These are phyloP conservation scores for Cetoscarus ocellatus DNA, from an alignment of 2,797 vertebrate genomes.

Conservation along the genomic window DNA sequence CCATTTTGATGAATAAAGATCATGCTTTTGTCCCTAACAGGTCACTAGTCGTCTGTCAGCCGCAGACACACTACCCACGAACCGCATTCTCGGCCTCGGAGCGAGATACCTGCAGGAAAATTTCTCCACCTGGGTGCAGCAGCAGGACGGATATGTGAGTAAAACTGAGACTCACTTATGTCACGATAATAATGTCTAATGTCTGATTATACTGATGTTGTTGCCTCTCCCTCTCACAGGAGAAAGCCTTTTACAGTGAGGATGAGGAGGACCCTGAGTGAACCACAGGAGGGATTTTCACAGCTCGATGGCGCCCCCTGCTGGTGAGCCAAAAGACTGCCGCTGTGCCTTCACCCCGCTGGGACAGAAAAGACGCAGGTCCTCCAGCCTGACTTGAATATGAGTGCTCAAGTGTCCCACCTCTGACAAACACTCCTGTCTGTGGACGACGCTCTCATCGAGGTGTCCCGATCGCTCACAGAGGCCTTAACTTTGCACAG, in stretches of 20 bases:
- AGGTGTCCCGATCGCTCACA: too few relatives aligned
- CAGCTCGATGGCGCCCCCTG: background rate
- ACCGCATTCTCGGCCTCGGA: conserved; percentile 84
- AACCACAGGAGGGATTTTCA: background rate
- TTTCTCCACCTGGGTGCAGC: conserved; percentile 82
- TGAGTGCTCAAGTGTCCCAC: background rate
- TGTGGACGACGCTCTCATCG: background rate
- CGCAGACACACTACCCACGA: conserved; percentile 83
- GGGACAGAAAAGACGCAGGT: fast-evolving
- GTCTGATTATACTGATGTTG: background rate
- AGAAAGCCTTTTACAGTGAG: conserved; percentile 71
- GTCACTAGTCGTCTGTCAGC: conserved; percentile 81
- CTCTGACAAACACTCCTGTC: background rate
- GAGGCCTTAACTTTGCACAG: background rate
- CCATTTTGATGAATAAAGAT: background rate
- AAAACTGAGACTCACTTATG: background rate
- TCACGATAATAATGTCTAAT: too few relatives aligned
- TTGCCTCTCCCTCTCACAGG: conserved; percentile 67
- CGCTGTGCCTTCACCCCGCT: background rate
- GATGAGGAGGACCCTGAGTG: conserved; percentile 80
- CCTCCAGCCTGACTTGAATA: background rate
- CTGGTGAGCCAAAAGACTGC: background rate
- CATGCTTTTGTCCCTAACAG: conserved; percentile 30
- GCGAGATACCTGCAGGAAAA: conserved; percentile 85
- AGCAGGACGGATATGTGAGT: conserved; percentile 88